Conservation (phyloP, 2,113 vertebrate genomes). For the Agelaius phoeniceus region DNA sequence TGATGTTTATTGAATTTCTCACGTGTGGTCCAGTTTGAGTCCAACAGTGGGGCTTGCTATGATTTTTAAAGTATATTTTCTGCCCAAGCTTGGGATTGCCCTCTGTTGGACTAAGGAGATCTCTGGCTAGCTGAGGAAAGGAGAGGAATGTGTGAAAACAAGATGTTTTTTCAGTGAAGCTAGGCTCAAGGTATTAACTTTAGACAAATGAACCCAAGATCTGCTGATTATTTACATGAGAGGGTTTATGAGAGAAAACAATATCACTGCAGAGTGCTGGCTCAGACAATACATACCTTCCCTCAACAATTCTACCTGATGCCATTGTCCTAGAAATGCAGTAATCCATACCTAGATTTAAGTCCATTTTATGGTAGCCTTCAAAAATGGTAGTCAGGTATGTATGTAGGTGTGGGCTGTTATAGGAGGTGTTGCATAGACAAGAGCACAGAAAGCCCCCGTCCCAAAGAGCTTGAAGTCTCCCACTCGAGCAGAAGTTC, state of each 20-base stretch:
- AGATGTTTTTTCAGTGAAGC: not conserved
- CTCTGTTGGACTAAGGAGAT: not conserved
- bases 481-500: not conserved
- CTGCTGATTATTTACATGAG: not conserved
- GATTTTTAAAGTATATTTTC: constrained; percentile 27
- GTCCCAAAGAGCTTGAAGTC: not conserved
- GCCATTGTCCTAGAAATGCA: not conserved
- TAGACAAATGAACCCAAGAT: not conserved
- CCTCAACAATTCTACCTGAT: not conserved
- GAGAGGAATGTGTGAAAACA: not conserved
- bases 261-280: not conserved
- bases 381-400: not conserved
- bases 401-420: not conserved
- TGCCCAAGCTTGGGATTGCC: constrained; percentile 37
- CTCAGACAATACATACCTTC: not conserved
- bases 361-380: not conserved
- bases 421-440: not conserved
- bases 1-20: constrained; percentile 82
- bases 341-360: not conserved
- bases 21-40: constrained; percentile 75
- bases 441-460: not conserved
- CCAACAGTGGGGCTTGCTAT: constrained; percentile 17
- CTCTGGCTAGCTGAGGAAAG: not conserved
- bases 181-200: not conserved
- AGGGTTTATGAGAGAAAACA: not conserved